Percentiles rank a stretch among this genome's conserved stretches.
Conservation (phyloP, 2,797 vertebrate genomes). For the Cossypha caffra region DNA sequence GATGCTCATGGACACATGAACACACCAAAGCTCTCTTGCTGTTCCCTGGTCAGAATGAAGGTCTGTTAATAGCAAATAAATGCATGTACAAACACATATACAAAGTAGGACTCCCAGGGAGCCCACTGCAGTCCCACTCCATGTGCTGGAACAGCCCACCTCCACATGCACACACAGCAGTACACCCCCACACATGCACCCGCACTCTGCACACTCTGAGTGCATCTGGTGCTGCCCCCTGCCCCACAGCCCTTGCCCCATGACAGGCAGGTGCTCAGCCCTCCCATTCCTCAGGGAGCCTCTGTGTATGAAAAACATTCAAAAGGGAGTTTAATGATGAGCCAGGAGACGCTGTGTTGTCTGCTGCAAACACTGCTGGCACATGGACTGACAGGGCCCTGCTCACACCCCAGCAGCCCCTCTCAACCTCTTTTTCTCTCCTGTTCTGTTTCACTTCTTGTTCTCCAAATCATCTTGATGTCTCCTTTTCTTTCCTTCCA, state of each 20-base stretch:
- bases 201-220: fast-evolving
- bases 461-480: fast-evolving
- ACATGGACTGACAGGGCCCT: fast-evolving
- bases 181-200: fast-evolving
- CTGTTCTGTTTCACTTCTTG: neutral
- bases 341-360: neutral
- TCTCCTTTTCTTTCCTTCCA: neutral
- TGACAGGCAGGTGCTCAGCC: fast-evolving
- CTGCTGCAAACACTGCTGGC: fast-evolving
- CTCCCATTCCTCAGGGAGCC: neutral
- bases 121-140: neutral
- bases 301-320: neutral
- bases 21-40: neutral
- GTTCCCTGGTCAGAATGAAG: neutral
- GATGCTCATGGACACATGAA: fast-evolving
- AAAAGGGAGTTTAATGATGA: neutral
- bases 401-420: fast-evolving
- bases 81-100: too few species aligned
- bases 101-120: neutral
- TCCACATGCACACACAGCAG: too few species aligned
- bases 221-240: fast-evolving
- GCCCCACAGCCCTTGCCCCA: fast-evolving
- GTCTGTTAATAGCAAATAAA: neutral
- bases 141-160: neutral
- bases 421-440: neutral